phyloP scores from a whole-genome alignment of 2,888 invertebrate genomes.

The Dolichomitus sp. region DNA sequence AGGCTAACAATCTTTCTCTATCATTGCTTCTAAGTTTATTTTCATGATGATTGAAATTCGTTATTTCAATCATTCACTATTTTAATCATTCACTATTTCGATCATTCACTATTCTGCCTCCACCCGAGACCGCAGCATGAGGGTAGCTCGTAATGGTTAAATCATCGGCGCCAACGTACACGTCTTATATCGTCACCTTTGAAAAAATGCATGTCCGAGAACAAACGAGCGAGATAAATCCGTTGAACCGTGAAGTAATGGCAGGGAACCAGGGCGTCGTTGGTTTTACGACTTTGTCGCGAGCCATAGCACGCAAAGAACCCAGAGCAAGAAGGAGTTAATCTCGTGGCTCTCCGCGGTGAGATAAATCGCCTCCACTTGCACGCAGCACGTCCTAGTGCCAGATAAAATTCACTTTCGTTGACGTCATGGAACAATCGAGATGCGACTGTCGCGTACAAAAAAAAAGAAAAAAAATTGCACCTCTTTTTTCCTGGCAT shows the following conservation, averaged over 20 bases:
- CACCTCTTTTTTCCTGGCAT: background rate
- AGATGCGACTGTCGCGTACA: constrained; percentile 27
- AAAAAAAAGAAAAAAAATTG: constrained; percentile 23
- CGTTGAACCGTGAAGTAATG: constrained; percentile 46
- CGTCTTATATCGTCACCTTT: constrained; percentile 5
- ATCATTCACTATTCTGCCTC: too few relatives aligned
- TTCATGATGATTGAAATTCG: too few relatives aligned
- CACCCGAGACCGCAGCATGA: background rate
- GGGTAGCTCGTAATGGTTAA: background rate
- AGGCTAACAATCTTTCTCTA: too few relatives aligned
- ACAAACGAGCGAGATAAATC: constrained; percentile 53
- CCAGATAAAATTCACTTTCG: constrained; percentile 62
- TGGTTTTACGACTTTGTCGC: constrained; percentile 37
- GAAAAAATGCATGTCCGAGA: constrained; percentile 13
- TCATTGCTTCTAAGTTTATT: too few relatives aligned
- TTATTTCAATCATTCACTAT: too few relatives aligned
- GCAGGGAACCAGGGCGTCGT: constrained; percentile 14
- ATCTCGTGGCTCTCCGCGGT: constrained; percentile 23
- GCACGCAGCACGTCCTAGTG: constrained; percentile 2
- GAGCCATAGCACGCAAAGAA: constrained; percentile 10
- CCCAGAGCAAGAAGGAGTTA: constrained; percentile 26
- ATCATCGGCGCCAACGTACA: constrained; percentile 12
- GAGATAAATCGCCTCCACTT: constrained; percentile 46
- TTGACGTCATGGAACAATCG: constrained; percentile 70
- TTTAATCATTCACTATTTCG: too few relatives aligned